These are phyloP conservation scores for Temnothorax curvispinosus DNA, from an alignment of 1,140 invertebrate genomes.

Conservation along the genomic window DNA sequence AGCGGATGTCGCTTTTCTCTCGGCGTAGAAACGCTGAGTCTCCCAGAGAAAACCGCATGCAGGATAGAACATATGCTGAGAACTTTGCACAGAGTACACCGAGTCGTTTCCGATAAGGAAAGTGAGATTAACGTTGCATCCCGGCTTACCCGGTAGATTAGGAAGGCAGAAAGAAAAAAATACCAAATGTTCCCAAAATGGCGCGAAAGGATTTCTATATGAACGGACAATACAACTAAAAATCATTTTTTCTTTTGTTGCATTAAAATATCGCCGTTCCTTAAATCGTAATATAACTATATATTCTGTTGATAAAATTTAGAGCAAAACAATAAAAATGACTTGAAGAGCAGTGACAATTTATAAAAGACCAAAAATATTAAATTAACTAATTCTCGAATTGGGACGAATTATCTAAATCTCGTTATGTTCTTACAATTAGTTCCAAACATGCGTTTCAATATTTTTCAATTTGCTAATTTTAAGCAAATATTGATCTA, in stretches of 20 bases:
- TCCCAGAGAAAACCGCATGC: slow-evolving; percentile 21
- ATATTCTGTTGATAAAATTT: background rate
- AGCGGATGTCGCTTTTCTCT: slow-evolving; percentile 18
- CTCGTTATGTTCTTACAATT: background rate
- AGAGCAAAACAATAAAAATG: background rate
- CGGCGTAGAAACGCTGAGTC: background rate
- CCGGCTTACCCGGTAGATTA: background rate
- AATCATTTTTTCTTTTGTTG: background rate
- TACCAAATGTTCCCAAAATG: background rate
- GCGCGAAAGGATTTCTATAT: background rate
- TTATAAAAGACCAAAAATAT: background rate
- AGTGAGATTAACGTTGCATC: slow-evolving; percentile 39
- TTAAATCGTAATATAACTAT: background rate
- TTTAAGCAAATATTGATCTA: too few species aligned
- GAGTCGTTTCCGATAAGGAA: slow-evolving; percentile 11
- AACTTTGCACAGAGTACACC: slow-evolving; percentile 19
- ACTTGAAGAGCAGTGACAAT: background rate
- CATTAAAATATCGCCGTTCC: background rate
- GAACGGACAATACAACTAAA: background rate
- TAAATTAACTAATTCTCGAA: background rate
- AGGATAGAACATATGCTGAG: slow-evolving; percentile 3
- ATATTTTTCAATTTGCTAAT: too few species aligned
- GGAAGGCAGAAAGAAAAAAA: background rate
- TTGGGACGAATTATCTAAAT: background rate
- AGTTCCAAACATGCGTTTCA: background rate